Conservation (phyloP, 2,888 invertebrate species). For the Hydraecia micacea region DNA sequence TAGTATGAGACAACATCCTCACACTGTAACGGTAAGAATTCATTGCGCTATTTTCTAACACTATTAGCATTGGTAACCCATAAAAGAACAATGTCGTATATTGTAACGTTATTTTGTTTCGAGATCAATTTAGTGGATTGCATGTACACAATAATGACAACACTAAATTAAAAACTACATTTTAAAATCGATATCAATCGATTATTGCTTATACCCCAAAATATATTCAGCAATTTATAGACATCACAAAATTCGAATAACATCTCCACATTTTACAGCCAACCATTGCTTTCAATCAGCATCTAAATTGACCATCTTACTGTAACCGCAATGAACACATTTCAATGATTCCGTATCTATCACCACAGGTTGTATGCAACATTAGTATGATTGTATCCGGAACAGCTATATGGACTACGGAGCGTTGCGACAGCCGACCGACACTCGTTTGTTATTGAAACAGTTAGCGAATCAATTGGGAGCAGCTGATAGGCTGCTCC, state of each 20-base stretch:
- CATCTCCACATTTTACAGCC: background rate
- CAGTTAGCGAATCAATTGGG: constrained; percentile 44
- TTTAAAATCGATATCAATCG: background rate
- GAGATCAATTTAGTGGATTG: background rate
- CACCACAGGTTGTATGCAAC: constrained; percentile 48
- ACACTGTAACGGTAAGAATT: background rate
- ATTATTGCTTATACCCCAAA: background rate
- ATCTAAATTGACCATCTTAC: background rate
- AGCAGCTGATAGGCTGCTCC: constrained; percentile 46
- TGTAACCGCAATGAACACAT: background rate
- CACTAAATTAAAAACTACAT: constrained; percentile 2
- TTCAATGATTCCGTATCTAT: constrained; percentile 19
- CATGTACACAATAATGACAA: background rate
- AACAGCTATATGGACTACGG: constrained; percentile 38
- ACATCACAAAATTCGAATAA: no score
- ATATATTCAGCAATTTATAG: background rate
- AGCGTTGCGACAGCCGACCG: constrained; percentile 55
- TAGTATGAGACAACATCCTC: background rate
- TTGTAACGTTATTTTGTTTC: constrained; percentile 1
- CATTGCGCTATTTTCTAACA: constrained; percentile 2
- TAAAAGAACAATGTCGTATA: background rate
- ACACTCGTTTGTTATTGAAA: constrained; percentile 57
- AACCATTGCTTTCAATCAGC: background rate
- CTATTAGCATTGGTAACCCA: background rate
- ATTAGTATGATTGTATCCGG: constrained; percentile 49